Base-by-base conservation (phyloP, 1,140 invertebrate genomes). In the Caenorhabditis briggsae region DNA sequence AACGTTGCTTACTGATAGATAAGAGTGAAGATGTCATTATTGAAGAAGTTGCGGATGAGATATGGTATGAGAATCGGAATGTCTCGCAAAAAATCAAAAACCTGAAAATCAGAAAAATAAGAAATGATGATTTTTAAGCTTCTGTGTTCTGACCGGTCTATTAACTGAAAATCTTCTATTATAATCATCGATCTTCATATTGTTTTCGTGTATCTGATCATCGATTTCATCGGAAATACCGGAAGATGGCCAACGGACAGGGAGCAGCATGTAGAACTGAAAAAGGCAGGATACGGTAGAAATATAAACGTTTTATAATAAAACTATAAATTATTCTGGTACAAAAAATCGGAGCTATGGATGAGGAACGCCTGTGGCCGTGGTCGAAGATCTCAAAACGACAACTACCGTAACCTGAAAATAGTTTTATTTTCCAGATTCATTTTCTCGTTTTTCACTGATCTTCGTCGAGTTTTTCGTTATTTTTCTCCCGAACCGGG, bases 191-290 rank as follows among this genome's bases (percentile, higher is more conserved):
- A 78, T 46, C n/a, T 46, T 6, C 43, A 78, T 50, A 78, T 78
- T 78, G 14, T 53, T 53, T 23, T 78, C 46, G 5, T 50, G 70
- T 20, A 78, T 50, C 20, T 78, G 70, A 78, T 78, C 70, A 23
- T 78, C 46, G 9, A 53, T 23, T 25, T 78, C 70, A 18, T 50
- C 70, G 11, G 70, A 78, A 11, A 18, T 14, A 7, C 46, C 70
- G 5, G n/a, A 12, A 14, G 70, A 20, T 25, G 70, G 70, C 70
- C 70, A 78, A 23, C 18, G 43, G 14, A 78, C 70, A 20, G 70
- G 70, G 14, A 78, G 70, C 50, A 78, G 70, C 70, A 50, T 78
- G 70, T 50, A 78, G 46, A 78, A 50, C 70, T 78, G 46, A 70
- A 70, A 70, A 18, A 16, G 16, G 9, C 33, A 33, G 33, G 3